Conservation (phyloP, 2,888 invertebrate genomes). For the Ectemnius continuus region DNA sequence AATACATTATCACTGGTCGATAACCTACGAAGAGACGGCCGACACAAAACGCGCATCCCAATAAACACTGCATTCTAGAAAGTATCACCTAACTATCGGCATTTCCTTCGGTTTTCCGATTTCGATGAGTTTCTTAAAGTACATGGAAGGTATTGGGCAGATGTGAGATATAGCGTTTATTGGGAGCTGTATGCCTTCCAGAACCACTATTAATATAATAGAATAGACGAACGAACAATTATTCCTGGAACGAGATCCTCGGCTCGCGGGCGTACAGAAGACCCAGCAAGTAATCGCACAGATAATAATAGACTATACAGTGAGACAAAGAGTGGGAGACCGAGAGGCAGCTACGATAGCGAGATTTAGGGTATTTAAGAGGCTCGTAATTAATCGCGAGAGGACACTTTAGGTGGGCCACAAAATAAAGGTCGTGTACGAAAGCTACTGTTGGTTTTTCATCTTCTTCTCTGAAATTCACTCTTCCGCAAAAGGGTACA, state of each 20-base stretch:
- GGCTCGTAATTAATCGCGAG: conserved; percentile 37
- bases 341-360: too few relatives aligned
- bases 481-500: not conserved
- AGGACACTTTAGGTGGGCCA: conserved; percentile 34
- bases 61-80: too few relatives aligned
- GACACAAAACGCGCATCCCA: too few relatives aligned
- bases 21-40: too few relatives aligned
- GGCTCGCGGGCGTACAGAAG: not conserved
- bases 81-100: too few relatives aligned
- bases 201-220: conserved; percentile 7
- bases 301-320: conserved; percentile 40
- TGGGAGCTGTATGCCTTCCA: conserved; percentile 6
- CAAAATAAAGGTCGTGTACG: conserved; percentile 30
- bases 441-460: conserved; percentile 6
- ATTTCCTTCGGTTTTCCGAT: too few relatives aligned
- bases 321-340: too few relatives aligned
- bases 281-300: conserved; percentile 43
- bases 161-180: not conserved
- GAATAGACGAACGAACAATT: not conserved
- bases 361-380: conserved; percentile 24
- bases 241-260: too few relatives aligned
- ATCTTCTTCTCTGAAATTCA: not conserved
- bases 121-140: too few relatives aligned
- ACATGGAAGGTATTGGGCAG: too few relatives aligned
- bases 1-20: too few relatives aligned